phyloP scores from a whole-genome alignment of 1,140 invertebrate genomes.

The Hylaeus volcanicus region DNA sequence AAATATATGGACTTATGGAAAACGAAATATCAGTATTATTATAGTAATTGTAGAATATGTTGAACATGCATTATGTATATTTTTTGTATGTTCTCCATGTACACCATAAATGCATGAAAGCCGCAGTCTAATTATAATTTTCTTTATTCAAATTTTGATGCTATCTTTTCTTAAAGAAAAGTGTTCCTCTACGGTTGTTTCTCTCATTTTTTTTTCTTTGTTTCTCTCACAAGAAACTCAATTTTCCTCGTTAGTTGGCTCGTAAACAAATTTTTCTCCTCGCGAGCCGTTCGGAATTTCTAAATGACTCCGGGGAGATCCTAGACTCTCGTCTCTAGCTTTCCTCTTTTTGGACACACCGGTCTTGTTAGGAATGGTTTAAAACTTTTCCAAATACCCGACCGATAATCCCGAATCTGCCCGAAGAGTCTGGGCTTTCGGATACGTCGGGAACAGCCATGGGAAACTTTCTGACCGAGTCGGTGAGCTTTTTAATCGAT shows the following conservation, averaged over 20 bases:
- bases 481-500: slow-evolving; percentile 36
- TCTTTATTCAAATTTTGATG: too few relatives aligned
- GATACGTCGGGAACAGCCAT: slow-evolving; percentile 20
- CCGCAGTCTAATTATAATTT: too few relatives aligned
- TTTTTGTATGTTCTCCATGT: too few relatives aligned
- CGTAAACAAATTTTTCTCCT: slow-evolving; percentile 6
- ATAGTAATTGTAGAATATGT: too few relatives aligned
- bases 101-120: too few relatives aligned
- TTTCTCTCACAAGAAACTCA: not conserved
- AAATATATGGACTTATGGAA: too few relatives aligned
- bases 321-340: not conserved
- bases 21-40: too few relatives aligned
- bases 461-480: slow-evolving; percentile 37
- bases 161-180: too few relatives aligned
- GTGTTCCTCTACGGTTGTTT: not conserved
- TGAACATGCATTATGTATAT: too few relatives aligned
- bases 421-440: slow-evolving; percentile 31
- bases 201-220: not conserved
- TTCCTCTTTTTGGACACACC: not conserved
- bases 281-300: slow-evolving; percentile 10
- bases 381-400: slow-evolving; percentile 26
- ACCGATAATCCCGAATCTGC: slow-evolving; percentile 37
- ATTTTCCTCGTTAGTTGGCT: not conserved
- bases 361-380: slow-evolving; percentile 39
- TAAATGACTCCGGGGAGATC: not conserved